Conservation (phyloP, 1,140 invertebrate species). For the Drosophila takahashii region DNA sequence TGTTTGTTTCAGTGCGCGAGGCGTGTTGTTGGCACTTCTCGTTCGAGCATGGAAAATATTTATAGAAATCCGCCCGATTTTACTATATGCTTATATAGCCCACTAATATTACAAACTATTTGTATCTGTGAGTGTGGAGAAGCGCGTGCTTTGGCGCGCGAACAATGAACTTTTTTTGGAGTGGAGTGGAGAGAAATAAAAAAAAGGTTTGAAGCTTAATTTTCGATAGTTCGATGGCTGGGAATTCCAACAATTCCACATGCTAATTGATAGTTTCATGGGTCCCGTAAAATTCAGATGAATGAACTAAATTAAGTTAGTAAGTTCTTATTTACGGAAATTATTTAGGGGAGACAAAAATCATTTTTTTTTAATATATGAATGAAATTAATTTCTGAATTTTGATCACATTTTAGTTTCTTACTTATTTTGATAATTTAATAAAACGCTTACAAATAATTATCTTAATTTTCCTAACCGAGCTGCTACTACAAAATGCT, state of each 20-base stretch:
- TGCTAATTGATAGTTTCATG: slow-evolving; percentile 60
- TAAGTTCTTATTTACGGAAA: not conserved
- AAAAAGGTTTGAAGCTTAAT: slow-evolving; percentile 40
- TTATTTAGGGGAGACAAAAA: not conserved
- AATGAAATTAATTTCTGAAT: too few species aligned
- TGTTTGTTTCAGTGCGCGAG: slow-evolving; percentile 66
- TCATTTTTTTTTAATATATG: too few species aligned
- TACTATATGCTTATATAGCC: slow-evolving; percentile 2
- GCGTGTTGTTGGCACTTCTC: slow-evolving; percentile 57
- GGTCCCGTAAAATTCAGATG: slow-evolving; percentile 34
- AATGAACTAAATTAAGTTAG: slow-evolving; percentile 28
- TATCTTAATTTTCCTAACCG: not conserved
- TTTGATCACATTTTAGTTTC: too few species aligned
- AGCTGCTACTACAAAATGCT: slow-evolving; percentile 42
- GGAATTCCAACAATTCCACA: slow-evolving; percentile 57
- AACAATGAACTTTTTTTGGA: slow-evolving; percentile 47
- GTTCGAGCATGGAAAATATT: slow-evolving; percentile 66
- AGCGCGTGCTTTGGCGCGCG: slow-evolving; percentile 42
- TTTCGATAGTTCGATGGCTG: slow-evolving; percentile 44
- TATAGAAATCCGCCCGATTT: slow-evolving; percentile 68
- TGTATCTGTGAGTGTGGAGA: slow-evolving; percentile 12
- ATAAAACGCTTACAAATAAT: not conserved
- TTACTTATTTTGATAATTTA: too few species aligned
- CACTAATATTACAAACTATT: slow-evolving; percentile 40
- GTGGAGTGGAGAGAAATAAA: not conserved